Conservation (phyloP, 2,797 vertebrate species). For the Mionectes olivaceus region DNA sequence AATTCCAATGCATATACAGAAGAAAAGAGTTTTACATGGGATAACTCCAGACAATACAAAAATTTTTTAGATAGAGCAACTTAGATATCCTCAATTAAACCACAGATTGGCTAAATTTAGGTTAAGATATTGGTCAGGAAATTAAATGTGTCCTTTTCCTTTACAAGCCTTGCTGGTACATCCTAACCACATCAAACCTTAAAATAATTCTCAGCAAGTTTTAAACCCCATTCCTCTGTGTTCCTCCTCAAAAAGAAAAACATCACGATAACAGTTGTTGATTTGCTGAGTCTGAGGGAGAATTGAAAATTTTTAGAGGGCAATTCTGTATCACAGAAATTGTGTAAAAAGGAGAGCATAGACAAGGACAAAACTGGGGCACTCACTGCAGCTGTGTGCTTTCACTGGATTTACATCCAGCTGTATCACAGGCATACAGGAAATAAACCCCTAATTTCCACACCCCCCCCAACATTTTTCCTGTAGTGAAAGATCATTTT, state of each 20-base stretch:
- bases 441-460: background rate
- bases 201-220: background rate
- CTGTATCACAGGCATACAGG: background rate
- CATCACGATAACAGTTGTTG: background rate
- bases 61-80: background rate
- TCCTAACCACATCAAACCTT: background rate
- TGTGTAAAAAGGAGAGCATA: background rate
- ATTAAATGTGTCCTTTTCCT: background rate
- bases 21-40: background rate
- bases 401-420: background rate
- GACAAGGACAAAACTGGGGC: background rate
- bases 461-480: background rate
- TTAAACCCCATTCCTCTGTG: background rate
- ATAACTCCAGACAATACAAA: background rate
- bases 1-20: background rate
- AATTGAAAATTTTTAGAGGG: background rate
- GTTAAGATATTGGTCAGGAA: background rate
- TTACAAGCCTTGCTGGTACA: background rate
- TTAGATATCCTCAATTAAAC: background rate
- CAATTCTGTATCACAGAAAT: background rate
- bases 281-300: background rate
- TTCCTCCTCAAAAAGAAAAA: background rate
- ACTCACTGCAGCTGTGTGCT: background rate
- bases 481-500: background rate
- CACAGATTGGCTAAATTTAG: background rate